Evolutionary conservation across 2,113 vertebrate species (phyloP).

Genomic region (Rhinopomastus cyanomelas): DNA sequence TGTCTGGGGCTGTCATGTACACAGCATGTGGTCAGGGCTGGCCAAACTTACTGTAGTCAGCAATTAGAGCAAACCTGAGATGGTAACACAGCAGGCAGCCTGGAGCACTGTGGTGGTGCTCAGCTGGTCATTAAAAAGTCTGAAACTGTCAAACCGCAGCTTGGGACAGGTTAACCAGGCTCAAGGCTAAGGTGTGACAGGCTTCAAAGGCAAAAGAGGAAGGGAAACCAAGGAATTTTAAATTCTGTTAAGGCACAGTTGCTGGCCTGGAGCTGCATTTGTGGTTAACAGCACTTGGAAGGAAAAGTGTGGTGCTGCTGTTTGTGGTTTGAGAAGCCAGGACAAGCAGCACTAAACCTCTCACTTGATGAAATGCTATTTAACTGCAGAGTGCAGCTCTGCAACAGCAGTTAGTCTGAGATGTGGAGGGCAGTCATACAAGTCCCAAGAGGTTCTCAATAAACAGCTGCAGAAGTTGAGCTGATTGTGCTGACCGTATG

Average conservation of each 20-base stretch:
- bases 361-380: neutral
- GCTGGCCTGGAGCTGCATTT: conserved; percentile 2
- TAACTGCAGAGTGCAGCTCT: neutral
- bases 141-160: conserved; percentile 28
- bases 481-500: neutral
- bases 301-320: accelerated
- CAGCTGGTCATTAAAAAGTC: neutral
- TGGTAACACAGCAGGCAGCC: neutral
- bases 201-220: neutral
- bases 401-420: neutral
- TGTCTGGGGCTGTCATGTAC: accelerated
- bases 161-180: neutral
- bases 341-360: neutral
- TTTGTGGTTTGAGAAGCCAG: neutral
- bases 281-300: conserved; percentile 6
- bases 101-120: neutral
- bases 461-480: neutral
- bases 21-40: neutral
- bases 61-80: neutral
- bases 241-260: neutral
- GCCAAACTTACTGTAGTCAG: neutral
- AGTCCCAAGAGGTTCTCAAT: neutral
- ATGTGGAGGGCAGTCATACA: neutral
- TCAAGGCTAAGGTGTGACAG: neutral
- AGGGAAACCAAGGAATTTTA: neutral